phyloP scores from a whole-genome alignment of 2,113 vertebrate genomes.

The Pterocles gutturalis region DNA sequence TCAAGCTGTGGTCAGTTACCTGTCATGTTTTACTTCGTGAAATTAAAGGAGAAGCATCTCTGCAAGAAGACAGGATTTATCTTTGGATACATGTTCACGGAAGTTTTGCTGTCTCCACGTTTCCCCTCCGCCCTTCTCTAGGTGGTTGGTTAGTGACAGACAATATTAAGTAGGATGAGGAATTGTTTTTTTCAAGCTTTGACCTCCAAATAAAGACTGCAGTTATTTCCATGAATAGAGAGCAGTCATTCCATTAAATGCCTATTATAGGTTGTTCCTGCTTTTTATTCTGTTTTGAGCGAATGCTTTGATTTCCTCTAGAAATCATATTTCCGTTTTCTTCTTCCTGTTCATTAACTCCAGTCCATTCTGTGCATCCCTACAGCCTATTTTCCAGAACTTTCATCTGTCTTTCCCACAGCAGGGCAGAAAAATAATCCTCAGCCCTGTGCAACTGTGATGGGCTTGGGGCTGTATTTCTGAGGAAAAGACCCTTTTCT shows the following conservation, averaged over 20 bases:
- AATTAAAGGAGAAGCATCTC: neutral
- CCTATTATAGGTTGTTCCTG: neutral
- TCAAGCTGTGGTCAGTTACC: neutral
- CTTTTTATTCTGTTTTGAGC: neutral
- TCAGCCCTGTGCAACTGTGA: neutral
- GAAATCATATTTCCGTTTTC: neutral
- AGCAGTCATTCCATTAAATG: neutral
- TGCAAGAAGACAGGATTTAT: neutral
- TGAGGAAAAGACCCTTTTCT: neutral
- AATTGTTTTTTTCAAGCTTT: neutral
- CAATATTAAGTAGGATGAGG: neutral
- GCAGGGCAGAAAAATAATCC: neutral
- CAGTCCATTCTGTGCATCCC: neutral
- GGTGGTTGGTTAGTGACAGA: neutral
- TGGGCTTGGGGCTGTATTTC: neutral
- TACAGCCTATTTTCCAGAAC: neutral
- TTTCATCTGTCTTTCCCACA: neutral
- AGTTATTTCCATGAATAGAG: neutral
- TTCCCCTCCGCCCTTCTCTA: neutral
- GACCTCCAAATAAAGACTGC: neutral
- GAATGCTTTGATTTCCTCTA: slow-evolving; percentile 8
- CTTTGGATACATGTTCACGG: neutral
- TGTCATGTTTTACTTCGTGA: neutral
- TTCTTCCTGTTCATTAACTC: slow-evolving; percentile 4
- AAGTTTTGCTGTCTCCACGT: slow-evolving; percentile 4